These are phyloP conservation scores for Adelognathus sp. DNA, from an alignment of 2,888 invertebrate genomes.

Conservation along the genomic window DNA sequence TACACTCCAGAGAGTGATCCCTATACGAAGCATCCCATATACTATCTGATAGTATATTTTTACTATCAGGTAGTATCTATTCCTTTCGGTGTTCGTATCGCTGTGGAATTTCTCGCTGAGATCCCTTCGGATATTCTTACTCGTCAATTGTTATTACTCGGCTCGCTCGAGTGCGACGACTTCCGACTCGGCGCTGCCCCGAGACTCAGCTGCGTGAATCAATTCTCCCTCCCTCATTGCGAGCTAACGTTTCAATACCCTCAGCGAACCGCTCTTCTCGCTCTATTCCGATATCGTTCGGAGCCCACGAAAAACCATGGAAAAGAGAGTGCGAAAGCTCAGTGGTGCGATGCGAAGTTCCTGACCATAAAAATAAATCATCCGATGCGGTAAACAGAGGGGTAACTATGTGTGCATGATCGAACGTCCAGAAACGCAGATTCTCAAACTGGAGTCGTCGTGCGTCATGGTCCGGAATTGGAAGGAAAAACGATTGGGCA, in stretches of 20 bases:
- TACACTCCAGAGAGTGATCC: no score
- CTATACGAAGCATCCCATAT: no score
- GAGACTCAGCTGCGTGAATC: background rate
- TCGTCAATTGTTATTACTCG: conserved; percentile 55
- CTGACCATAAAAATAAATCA: conserved; percentile 8
- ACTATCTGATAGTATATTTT: no score
- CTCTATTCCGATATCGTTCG: background rate
- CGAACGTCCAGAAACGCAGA: background rate
- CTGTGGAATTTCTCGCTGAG: conserved; percentile 43
- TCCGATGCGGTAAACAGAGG: background rate
- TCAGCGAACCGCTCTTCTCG: background rate
- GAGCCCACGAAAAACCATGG: background rate
- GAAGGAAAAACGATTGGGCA: background rate
- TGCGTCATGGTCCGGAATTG: background rate
- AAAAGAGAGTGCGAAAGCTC: background rate
- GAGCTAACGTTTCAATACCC: background rate
- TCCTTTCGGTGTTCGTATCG: conserved; percentile 50
- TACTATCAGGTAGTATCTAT: no score
- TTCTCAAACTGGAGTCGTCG: background rate
- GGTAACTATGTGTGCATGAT: background rate
- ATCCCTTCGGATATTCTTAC: conserved; percentile 13
- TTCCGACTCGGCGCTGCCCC: conserved; percentile 45
- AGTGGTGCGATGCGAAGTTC: background rate
- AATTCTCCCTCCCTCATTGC: background rate
- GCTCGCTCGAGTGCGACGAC: conserved; percentile 55